Evolutionary conservation across 2,888 invertebrate genomes (phyloP), one percentile per base, ranked within the genome.

Genomic region (Zelleria hepariella): DNA sequence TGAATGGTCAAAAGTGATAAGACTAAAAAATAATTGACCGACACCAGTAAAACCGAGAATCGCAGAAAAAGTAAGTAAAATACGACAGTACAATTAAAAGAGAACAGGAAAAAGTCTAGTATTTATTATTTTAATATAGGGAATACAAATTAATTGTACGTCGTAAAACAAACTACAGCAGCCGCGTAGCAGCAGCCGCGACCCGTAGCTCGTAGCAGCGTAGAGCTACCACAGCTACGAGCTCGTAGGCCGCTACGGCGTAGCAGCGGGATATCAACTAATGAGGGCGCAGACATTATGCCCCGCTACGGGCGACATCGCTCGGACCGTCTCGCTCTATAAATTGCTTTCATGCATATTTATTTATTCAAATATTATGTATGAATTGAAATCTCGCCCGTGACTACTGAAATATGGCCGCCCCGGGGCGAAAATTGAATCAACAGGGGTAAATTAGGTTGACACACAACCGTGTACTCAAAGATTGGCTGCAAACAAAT

Each of bases 331-430:
- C 77, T 73, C 77, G 80, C 86, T 81, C 82, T 84, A 86, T 86
- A 87, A 87, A 87, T 87, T 88, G 86, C 79, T 86, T 86, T 80
- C 86, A 88, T 88, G 87, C 87, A 87, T 88, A 88, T 88, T 87
- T 87, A 87, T 87, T 86, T 88, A 87, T 88, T 88, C 88, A 87
- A 88, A 88, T 86, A 71, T 75, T 75, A 82, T 82, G 82, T 85
- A 86, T 84, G 86, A 86, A 86, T 87, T 87, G 87, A 87, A 86
- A 86, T 86, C 84, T 83, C 81, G 71, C 67, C 71, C 71, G 72
- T 75, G 77, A 81, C 84, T 80, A 82, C 84, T 84, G 82, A 85
- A 87, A 86, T 80, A 83, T 81, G 82, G 78, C 76, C 75, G 74
- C 63, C 58, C 65, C 72, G 76, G 75, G 49, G 75, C 74, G 80